phyloP scores from a whole-genome alignment of 2,888 invertebrate genomes.

The Drosophila hamatofila region DNA sequence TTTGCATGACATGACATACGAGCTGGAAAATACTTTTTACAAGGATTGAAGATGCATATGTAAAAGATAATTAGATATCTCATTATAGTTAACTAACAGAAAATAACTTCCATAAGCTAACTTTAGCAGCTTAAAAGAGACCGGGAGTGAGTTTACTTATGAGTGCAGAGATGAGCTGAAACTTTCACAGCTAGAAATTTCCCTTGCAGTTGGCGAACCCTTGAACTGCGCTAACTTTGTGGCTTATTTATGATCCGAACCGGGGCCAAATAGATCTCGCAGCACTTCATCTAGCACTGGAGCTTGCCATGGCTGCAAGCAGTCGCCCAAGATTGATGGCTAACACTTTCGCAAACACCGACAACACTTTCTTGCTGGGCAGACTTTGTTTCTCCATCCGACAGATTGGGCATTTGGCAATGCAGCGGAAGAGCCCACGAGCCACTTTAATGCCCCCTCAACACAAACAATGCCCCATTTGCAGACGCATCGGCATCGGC shows the following conservation, averaged over 20 bases:
- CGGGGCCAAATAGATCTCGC: slow-evolving; percentile 34
- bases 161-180: not conserved
- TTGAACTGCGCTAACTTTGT: slow-evolving; percentile 26
- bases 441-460: not conserved
- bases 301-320: slow-evolving; percentile 26
- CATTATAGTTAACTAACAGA: not conserved
- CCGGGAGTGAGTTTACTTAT: not conserved
- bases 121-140: not conserved
- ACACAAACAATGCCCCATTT: slow-evolving; percentile 73
- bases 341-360: slow-evolving; percentile 12
- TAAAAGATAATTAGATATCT: not conserved
- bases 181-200: slow-evolving; percentile 16
- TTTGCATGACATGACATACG: not conserved
- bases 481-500: slow-evolving; percentile 68
- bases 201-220: slow-evolving; percentile 19
- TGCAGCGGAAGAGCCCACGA: slow-evolving; percentile 32
- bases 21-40: slow-evolving; percentile 30
- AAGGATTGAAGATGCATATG: slow-evolving; percentile 12
- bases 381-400: slow-evolving; percentile 11
- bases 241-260: slow-evolving; percentile 40
- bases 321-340: slow-evolving; percentile 44
- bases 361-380: slow-evolving; percentile 16
- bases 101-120: not conserved
- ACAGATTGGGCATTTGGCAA: slow-evolving; percentile 53
- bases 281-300: slow-evolving; percentile 35